Evolutionary conservation across 2,797 vertebrate genomes (phyloP).

Genomic region (Phoebastria nigripes): DNA sequence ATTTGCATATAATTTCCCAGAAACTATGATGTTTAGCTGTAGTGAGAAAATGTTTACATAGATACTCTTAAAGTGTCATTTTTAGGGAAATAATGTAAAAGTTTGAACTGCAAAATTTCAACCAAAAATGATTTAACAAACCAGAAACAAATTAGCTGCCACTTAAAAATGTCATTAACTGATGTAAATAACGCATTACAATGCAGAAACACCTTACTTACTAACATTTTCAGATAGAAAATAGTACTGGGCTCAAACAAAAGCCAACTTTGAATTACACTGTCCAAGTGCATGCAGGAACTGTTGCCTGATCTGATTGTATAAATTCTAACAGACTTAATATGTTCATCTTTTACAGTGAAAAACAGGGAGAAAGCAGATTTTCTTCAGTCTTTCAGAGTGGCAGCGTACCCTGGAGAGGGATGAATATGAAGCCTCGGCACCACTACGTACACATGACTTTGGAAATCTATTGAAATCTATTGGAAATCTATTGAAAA

Average conservation of each 20-base stretch:
- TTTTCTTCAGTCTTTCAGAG: neutral
- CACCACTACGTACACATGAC: rapidly evolving
- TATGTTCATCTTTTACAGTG: neutral
- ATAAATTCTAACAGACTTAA: neutral
- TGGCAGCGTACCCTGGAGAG: neutral
- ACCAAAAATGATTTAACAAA: neutral
- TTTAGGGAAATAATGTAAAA: neutral
- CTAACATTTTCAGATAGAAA: neutral
- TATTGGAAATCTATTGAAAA: too few species aligned
- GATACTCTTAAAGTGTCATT: neutral
- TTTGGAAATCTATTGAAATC: neutral
- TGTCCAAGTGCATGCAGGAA: neutral
- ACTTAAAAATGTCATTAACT: neutral
- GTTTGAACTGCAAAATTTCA: neutral
- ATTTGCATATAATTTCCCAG: neutral
- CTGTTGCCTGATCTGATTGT: neutral
- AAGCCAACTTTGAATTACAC: neutral
- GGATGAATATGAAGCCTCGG: neutral
- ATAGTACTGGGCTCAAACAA: neutral
- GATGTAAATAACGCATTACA: neutral
- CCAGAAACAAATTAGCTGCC: neutral
- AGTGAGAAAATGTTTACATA: neutral
- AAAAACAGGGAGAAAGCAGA: neutral
- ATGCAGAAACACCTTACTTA: neutral
- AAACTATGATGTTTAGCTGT: neutral